These are phyloP conservation scores for Chromis chromis DNA, from an alignment of 2,797 vertebrate species.

Conservation along the genomic window DNA sequence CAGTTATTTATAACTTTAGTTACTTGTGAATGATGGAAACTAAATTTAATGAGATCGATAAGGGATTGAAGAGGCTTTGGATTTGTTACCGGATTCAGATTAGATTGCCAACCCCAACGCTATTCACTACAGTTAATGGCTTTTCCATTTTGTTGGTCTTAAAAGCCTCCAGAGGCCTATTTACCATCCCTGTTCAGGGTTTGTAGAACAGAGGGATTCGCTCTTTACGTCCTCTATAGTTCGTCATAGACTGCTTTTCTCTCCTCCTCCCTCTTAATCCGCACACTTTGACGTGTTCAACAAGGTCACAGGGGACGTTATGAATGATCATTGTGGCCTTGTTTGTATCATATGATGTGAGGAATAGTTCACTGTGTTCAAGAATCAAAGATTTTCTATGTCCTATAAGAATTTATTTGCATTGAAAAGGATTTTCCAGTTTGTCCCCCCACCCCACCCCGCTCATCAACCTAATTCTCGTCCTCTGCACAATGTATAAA, in stretches of 20 bases:
- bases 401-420: constrained; percentile 50
- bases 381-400: constrained; percentile 51
- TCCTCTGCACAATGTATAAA: constrained; percentile 66
- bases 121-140: constrained; percentile 57
- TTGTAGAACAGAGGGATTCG: constrained; percentile 27
- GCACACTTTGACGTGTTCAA: constrained; percentile 44
- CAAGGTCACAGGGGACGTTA: constrained; percentile 38
- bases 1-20: background rate
- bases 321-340: constrained; percentile 41
- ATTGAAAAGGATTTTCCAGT: constrained; percentile 60
- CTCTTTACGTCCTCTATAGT: constrained; percentile 6
- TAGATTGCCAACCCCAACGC: background rate
- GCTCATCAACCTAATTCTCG: constrained; percentile 71
- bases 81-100: constrained; percentile 2
- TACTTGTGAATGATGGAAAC: background rate
- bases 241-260: constrained; percentile 32
- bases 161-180: constrained; percentile 50
- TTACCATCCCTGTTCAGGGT: constrained; percentile 20
- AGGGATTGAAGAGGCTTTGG: background rate
- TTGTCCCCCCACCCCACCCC: constrained; percentile 22
- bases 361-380: constrained; percentile 40
- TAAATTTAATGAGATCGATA: background rate
- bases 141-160: constrained; percentile 67
- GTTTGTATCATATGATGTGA: constrained; percentile 44
- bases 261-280: constrained; percentile 30